Percentiles rank a stretch among this genome's conserved stretches.
phyloP scores from a whole-genome alignment of 2,888 invertebrate genomes.

The Microctonus brassicae region DNA sequence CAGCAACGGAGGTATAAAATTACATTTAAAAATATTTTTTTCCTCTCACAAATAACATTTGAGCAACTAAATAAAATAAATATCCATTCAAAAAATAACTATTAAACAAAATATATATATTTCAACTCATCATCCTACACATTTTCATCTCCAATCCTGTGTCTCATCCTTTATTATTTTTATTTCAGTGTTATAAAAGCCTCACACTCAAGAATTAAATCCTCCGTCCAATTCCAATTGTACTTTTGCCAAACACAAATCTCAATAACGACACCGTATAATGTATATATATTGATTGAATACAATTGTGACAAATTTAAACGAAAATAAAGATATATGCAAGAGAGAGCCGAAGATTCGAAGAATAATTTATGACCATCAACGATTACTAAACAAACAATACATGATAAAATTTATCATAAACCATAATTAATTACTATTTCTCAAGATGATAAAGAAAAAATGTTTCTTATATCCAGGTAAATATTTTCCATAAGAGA shows the following conservation, averaged over 20 bases:
- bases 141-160: not conserved
- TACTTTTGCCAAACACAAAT: constrained; percentile 45
- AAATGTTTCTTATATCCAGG: not conserved
- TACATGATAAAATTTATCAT: constrained; percentile 11
- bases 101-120: not conserved
- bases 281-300: constrained; percentile 51
- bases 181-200: not conserved
- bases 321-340: not conserved
- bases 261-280: constrained; percentile 49
- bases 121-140: not conserved
- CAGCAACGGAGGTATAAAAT: not conserved
- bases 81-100: not conserved
- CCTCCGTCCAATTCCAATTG: constrained; percentile 31
- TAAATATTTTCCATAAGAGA: not conserved
- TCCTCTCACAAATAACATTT: not conserved
- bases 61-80: not conserved
- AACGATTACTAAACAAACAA: not conserved
- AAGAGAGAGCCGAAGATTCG: not conserved
- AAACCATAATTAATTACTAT: not conserved
- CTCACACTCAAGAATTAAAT: not conserved
- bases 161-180: not conserved
- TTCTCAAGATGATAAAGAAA: not conserved
- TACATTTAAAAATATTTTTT: not conserved
- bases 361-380: not conserved
- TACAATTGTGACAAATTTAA: constrained; percentile 43